Conservation (phyloP, 2,797 vertebrate species). For the Tamandua tetradactyla region DNA sequence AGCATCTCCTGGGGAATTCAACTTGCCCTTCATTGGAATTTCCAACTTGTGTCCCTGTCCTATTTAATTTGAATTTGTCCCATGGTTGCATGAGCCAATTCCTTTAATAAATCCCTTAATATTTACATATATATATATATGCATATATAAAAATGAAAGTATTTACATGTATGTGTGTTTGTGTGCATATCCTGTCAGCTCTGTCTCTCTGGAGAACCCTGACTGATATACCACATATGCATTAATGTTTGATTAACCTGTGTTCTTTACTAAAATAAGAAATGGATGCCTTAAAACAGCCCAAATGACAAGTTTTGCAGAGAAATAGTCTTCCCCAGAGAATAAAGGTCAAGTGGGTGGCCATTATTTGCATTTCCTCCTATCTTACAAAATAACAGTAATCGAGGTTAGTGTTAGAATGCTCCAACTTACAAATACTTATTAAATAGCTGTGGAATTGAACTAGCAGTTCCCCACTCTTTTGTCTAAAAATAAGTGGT, state of each 20-base stretch:
- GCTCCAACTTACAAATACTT: not conserved
- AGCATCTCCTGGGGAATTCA: too few species aligned
- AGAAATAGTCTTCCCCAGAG: not conserved
- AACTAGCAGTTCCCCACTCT: not conserved
- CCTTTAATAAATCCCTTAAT: too few species aligned
- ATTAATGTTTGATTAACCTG: not conserved
- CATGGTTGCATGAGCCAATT: too few species aligned
- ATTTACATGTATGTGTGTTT: too few species aligned
- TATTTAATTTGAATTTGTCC: too few species aligned
- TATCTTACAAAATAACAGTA: conserved; percentile 18
- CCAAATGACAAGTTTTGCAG: conserved; percentile 20
- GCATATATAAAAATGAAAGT: too few species aligned
- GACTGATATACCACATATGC: not conserved
- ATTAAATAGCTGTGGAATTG: not conserved
- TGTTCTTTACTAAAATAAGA: not conserved
- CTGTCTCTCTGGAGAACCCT: too few species aligned
- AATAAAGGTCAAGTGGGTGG: conserved; percentile 6
- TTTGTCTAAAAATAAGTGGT: not conserved
- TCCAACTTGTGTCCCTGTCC: too few species aligned
- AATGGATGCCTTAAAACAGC: not conserved
- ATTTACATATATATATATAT: too few species aligned
- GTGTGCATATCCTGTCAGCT: too few species aligned
- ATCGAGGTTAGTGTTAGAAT: not conserved
- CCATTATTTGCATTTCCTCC: conserved; percentile 7
- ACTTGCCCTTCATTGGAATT: too few species aligned